Evolutionary conservation across 2,113 vertebrate genomes (phyloP), one percentile per base, ranked within the genome.

Genomic region (Sardina pilchardus): DNA sequence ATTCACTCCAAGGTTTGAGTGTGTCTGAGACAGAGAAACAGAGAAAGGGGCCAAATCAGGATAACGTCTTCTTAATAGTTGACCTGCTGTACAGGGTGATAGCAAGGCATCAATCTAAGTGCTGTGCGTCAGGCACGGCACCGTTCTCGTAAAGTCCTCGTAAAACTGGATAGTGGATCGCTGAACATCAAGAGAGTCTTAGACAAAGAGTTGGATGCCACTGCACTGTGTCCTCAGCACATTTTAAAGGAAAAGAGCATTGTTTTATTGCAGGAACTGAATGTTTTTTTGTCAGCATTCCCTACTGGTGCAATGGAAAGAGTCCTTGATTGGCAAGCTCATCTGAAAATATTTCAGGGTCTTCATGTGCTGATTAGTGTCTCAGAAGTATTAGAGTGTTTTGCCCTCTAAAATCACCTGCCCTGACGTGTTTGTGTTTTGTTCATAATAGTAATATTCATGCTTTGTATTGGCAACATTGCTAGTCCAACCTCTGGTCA

Each of bases 31-130:
- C 21, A 85, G 24, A 86, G 53, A 45, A 3, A 84, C 75, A 71
- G 84, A 44, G 44, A 82, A 7, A 83, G 39, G 47, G 34, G 44
- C 34, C 48, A 84, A 67, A 78, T 63, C 80, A 90, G 81, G 86
- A 84, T 24, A 89, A 59, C 12, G n/a, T n/a, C n/a, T 1, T 39
- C 9, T 80, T 67, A 24, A 45, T 26, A 82, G 83, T 59, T 78
- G 84, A 39, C 8, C 43, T 81, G 17, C 82, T 44, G 82, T 50
- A 80, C 83, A 56, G 67, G 19, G 43, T 82, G 50, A 75, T 71
- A 81, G 10, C 82, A 45, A 48, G 82, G 24, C 1, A 26, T 81
- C 26, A 47, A 34, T 81, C 36, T 24, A 85, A 85, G 81, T 21
- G 45, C 36, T 34, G 50, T 78, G 63, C 21, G 78, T 26, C 42